Evolutionary conservation across 2,888 invertebrate genomes (phyloP), one percentile per base, ranked within the genome.

Genomic region (Polyploca ridens): DNA sequence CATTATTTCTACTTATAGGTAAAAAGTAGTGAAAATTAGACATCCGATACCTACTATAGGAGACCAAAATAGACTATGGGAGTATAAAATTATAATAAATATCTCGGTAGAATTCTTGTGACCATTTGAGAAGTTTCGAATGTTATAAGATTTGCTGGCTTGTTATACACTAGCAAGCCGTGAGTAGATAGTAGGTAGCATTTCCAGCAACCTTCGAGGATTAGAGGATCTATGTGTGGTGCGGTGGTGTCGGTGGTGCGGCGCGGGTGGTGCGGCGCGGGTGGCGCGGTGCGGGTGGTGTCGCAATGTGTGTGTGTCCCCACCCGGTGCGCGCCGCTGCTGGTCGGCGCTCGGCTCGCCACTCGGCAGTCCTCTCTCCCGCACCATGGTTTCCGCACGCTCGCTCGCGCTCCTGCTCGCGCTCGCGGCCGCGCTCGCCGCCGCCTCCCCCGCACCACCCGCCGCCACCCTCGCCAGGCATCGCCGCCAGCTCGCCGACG

Each of bases 401-500:
- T 74, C 84, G 73, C 78, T 81, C 74, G 74, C 78, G 72, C 75
- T 76, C 66, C 76, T 83, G 67, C 72, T 73, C 73, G 70, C 70
- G 65, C 70, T 72, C 72, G 73, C 76, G 73, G 70, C 74, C 72
- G 78, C 79, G 76, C 73, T 79, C 66, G 72, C 78, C 77, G 78
- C 76, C 69, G 78, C 65, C 69, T 81, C 65, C 77, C 70, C 82
- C 74, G 69, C 76, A 70, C 76, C 76, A 70, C 76, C 76, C 78
- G 38, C 72, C 79, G 69, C 75, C 79, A 74, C 73, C 75, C 79
- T 72, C 67, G 70, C 74, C 69, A 81, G 84, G 67, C 72, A 57
- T 61, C 87, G 90, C 76, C 81, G 93, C 6, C 93, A 93, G 76
- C 90, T 93, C 72, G 83, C 86, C 69, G 90, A 89, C 71, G 92